Conservation (phyloP, 2,888 invertebrate species). For the Eupithecia vulgata region DNA sequence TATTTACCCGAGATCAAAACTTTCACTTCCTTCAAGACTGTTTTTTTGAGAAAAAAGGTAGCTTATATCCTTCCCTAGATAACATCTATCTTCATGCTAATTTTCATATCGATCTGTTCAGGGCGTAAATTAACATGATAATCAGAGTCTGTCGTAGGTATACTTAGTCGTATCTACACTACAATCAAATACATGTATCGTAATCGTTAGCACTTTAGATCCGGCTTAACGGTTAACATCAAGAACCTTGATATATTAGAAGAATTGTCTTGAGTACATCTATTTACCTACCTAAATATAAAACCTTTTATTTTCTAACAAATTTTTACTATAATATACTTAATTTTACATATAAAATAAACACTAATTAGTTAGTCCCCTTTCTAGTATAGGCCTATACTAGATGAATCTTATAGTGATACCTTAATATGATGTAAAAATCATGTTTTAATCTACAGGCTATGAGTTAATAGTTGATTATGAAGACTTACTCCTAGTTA, state of each 20-base stretch:
- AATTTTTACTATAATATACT: too few species aligned
- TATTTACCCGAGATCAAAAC: neutral
- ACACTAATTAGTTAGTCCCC: too few species aligned
- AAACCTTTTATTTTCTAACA: too few species aligned
- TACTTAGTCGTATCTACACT: neutral
- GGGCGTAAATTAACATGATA: neutral
- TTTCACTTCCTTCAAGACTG: neutral
- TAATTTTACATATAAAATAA: too few species aligned
- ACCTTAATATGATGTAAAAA: neutral
- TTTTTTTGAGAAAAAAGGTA: neutral
- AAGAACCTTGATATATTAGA: neutral
- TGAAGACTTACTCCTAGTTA: neutral
- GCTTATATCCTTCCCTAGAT: neutral
- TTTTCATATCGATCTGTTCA: neutral
- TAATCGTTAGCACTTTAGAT: neutral
- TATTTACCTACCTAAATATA: too few species aligned
- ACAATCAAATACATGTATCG: neutral
- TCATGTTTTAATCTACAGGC: neutral
- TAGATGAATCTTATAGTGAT: neutral
- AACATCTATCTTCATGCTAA: neutral
- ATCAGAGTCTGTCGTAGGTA: neutral
- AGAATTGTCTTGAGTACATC: neutral
- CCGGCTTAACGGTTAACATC: neutral
- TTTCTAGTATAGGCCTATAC: too few species aligned
- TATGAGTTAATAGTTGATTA: neutral